These are phyloP conservation scores for Chaitophorus viminalis DNA, from an alignment of 2,888 invertebrate genomes.

Conservation along the genomic window DNA sequence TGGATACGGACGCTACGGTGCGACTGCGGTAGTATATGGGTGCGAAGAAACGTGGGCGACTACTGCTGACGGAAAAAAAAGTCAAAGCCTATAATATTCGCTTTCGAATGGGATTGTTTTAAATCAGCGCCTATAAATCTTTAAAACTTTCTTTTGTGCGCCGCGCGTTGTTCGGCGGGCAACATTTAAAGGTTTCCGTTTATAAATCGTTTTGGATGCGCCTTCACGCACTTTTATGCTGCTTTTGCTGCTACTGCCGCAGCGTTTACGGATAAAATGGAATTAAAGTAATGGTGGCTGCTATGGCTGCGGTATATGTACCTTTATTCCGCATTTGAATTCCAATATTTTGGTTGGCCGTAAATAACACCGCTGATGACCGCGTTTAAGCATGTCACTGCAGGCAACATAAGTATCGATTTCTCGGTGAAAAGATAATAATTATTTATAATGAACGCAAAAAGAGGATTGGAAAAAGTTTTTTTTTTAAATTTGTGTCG, in stretches of 20 bases:
- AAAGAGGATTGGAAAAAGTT: too few relatives aligned
- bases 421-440: too few relatives aligned
- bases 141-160: neutral
- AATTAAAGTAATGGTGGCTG: neutral
- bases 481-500: too few relatives aligned
- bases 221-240: too few relatives aligned
- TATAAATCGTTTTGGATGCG: neutral
- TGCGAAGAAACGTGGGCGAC: neutral
- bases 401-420: too few relatives aligned
- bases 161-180: neutral
- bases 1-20: neutral
- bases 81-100: constrained; percentile 30
- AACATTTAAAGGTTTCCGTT: neutral
- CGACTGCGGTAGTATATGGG: too few relatives aligned
- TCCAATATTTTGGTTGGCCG: neutral
- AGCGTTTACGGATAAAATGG: neutral
- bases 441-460: too few relatives aligned
- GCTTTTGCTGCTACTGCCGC: too few relatives aligned
- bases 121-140: constrained; percentile 14
- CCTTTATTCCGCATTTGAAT: neutral
- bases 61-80: neutral
- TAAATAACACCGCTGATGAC: neutral
- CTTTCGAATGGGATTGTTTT: constrained; percentile 18
- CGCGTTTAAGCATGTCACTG: neutral
- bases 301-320: too few relatives aligned